Evolutionary conservation across 2,888 invertebrate genomes (phyloP), one percentile per base, ranked within the genome.

Genomic region (Cecidostiba fungosa): DNA sequence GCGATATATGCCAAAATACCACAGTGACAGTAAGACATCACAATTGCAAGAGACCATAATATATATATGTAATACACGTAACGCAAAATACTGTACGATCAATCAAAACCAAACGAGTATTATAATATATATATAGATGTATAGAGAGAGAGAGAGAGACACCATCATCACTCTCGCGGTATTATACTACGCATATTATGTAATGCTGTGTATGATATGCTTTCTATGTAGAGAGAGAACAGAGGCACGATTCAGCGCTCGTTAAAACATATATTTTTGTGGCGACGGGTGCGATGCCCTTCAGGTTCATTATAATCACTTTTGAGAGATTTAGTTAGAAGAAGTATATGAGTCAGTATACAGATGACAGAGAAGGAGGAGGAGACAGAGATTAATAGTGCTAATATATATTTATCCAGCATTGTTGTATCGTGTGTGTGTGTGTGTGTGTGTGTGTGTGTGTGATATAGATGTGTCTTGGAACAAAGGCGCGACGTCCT

Each of bases 321-420:
- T 50, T 16, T 50, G 0, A 43, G 43, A 12, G 50, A 3, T 16
- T 16, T 16, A 3, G 6, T 47, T 5, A 47, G 47, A 43, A 43
- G 43, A 43, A 43, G 43, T 43, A 39, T 39, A 6, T 39, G 8
- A 6, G 4, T 36, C 5, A 36, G 36, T 36, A 36, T 4, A 6
- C 39, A 39, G 39, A 39, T 19, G 19, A 19, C 50, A 50, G 54
- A 54, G n/a, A 54, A 54, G 54, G 0, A n/a, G 23, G 23, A 62
- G 62, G 62, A n/a, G n/a, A n/a, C 23, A 62, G 62, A 62, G 62
- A 62, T 62, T 62, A 62, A 19, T 6, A 12, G 62, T 62, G 62
- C 62, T 62, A 62, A n/a, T 62, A 54, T n/a, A n/a, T 54, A 54
- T 54, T 16, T n/a, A 54, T 16, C 54, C n/a, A n/a, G 54, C 1